These are phyloP conservation scores for Cyclopterus lumpus DNA, from an alignment of 2,797 vertebrate genomes.

Conservation along the genomic window DNA sequence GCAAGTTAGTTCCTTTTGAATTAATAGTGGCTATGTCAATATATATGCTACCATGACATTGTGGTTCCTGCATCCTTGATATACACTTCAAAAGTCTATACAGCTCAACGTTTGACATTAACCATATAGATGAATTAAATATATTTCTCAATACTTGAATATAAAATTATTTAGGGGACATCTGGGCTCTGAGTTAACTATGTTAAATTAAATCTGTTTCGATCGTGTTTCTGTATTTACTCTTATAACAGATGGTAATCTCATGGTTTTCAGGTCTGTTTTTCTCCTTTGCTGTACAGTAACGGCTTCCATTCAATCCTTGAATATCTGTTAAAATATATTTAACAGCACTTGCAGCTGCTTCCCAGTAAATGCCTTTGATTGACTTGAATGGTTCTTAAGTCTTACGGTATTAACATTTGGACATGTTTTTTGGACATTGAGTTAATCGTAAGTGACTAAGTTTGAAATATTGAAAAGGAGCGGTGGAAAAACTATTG, in stretches of 20 bases:
- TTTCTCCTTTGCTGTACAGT: constrained; percentile 37
- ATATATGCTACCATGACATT: not conserved
- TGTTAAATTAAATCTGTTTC: constrained; percentile 40
- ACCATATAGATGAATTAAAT: constrained; percentile 19
- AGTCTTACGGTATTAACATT: constrained; percentile 23
- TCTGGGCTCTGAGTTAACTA: constrained; percentile 32
- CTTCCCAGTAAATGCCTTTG: not conserved
- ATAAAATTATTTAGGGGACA: constrained; percentile 18
- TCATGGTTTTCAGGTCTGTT: constrained; percentile 33
- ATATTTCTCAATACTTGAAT: constrained; percentile 17
- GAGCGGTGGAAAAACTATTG: not conserved
- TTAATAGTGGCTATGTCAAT: not conserved
- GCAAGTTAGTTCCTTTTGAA: not conserved
- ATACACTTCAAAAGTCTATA: not conserved
- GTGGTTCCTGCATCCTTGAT: not conserved
- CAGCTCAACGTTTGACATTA: not conserved
- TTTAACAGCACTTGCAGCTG: constrained; percentile 15
- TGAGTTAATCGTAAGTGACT: not conserved
- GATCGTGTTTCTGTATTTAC: constrained; percentile 35
- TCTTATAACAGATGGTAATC: constrained; percentile 49
- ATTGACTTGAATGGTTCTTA: not conserved
- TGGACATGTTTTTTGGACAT: not conserved
- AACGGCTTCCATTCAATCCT: not conserved
- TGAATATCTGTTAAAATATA: constrained; percentile 14
- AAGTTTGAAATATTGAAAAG: constrained; percentile 10